Evolutionary conservation across 2,888 invertebrate genomes (phyloP).

Genomic region (Pterostichus madidus): DNA sequence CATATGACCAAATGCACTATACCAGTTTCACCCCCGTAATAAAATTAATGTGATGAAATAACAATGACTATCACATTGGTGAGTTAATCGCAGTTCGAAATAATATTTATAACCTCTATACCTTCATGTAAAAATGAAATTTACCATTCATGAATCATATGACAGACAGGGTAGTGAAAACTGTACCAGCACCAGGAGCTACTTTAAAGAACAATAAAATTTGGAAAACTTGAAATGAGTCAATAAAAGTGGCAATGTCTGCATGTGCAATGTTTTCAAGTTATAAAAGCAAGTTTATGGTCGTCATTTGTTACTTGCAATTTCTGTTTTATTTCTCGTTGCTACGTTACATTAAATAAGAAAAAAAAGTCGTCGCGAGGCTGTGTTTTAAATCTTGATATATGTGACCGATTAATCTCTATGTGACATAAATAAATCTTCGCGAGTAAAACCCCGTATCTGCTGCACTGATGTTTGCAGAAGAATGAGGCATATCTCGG

Average conservation of each 20-base stretch:
- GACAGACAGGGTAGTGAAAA: not conserved
- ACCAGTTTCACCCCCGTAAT: too few species aligned
- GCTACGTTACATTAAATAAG: constrained; percentile 51
- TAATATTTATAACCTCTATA: too few species aligned
- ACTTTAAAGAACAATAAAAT: constrained; percentile 46
- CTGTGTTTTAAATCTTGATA: constrained; percentile 45
- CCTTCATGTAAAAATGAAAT: not conserved
- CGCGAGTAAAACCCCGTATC: constrained; percentile 27
- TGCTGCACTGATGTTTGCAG: constrained; percentile 38
- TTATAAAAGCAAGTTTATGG: constrained; percentile 36
- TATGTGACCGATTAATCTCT: constrained; percentile 41
- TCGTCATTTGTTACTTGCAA: constrained; percentile 49
- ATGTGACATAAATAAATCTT: constrained; percentile 46
- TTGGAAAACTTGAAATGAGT: constrained; percentile 42
- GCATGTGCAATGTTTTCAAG: constrained; percentile 53
- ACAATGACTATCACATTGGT: too few species aligned
- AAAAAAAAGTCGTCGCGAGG: constrained; percentile 39
- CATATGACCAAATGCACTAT: too few species aligned
- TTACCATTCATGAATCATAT: too few species aligned
- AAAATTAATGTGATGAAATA: too few species aligned
- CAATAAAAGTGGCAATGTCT: constrained; percentile 31
- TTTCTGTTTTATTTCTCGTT: constrained; percentile 46
- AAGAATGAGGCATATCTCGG: constrained; percentile 40
- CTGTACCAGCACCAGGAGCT: constrained; percentile 11
- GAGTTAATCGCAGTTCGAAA: too few species aligned